Conservation (phyloP, 2,113 vertebrate genomes). For the Coturnix japonica region DNA sequence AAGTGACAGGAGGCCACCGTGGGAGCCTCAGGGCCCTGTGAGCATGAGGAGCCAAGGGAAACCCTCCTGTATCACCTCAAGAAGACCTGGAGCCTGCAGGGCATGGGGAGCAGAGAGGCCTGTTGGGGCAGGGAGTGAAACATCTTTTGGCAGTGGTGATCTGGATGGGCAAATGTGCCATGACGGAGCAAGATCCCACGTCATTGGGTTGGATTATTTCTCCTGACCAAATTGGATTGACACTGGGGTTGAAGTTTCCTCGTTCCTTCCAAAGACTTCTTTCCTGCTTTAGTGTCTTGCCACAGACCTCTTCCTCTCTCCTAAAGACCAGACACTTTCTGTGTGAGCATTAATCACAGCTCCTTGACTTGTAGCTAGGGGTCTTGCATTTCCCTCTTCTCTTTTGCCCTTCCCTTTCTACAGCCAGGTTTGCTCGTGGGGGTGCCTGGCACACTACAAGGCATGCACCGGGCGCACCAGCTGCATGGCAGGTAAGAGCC, state of each 20-base stretch:
- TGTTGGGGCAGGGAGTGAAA: no score
- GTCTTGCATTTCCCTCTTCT: background rate
- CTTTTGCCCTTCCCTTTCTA: slow-evolving; percentile 27
- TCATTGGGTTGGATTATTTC: background rate
- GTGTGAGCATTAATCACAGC: background rate
- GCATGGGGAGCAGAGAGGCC: background rate
- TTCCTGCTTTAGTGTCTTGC: background rate
- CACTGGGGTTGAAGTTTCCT: background rate
- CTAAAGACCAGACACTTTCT: background rate
- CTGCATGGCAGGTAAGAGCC: slow-evolving; percentile 91
- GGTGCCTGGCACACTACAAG: slow-evolving; percentile 93
- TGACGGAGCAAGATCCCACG: background rate
- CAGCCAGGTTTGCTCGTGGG: slow-evolving; percentile 92
- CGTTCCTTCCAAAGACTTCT: background rate
- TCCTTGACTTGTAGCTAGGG: background rate
- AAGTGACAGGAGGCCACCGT: background rate
- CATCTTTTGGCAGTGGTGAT: background rate
- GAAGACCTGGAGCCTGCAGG: background rate
- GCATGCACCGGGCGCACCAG: slow-evolving; percentile 90
- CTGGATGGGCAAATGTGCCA: background rate
- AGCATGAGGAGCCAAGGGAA: background rate
- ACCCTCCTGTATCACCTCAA: background rate
- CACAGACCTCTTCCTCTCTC: background rate
- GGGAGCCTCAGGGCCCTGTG: background rate
- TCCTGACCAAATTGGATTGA: background rate